Base-by-base conservation (phyloP, 2,113 vertebrate species). In the Bubo bubo region DNA sequence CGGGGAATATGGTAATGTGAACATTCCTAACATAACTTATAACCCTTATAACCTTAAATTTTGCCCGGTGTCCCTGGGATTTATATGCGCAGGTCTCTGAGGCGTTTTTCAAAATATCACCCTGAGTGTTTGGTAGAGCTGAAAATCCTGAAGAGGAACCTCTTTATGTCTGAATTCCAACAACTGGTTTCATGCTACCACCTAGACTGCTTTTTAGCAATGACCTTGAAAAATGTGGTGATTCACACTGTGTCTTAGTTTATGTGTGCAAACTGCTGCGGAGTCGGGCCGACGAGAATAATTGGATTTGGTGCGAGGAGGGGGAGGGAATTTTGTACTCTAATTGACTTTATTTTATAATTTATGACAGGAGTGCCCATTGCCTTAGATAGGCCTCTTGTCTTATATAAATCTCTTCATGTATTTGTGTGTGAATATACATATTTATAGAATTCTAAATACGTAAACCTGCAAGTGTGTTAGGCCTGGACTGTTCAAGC, bases 261-360 rank as follows among this genome's bases (percentile, higher is more conserved):
- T 45, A 52, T 86, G 60, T 76, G 71, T 47, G 67, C 71, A 86
- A 85, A 19, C 77, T 76, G 75, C 75, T 76, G 67, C 2, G 1
- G 79, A 76, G 79, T 80, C 6, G 0, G n/a, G 24, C 79, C 72
- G 90, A 16, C 0, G 12, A 80, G 85, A 90, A 60, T 94, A 96
- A 97, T 97, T 95, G 79, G 94, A 92, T 96, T 96, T 94, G 72
- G 79, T 77, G 71, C 71, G 82, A 91, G 64, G 56, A 94, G 93
- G 63, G 86, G 93, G 92, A 90, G 88, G 86, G 82, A 88, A 55
- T 90, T 94, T 90, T 90, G 43, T 90, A 16, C 72, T 96, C 85
- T 94, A 95, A 97, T 97, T 97, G 88, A 90, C 95, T 95, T 96
- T 93, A 94, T 97, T 97, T 96, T 96, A 37, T 96, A 93, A 92